Evolutionary conservation across 2,888 invertebrate genomes (phyloP).

Genomic region (Pseudococcus longispinus): DNA sequence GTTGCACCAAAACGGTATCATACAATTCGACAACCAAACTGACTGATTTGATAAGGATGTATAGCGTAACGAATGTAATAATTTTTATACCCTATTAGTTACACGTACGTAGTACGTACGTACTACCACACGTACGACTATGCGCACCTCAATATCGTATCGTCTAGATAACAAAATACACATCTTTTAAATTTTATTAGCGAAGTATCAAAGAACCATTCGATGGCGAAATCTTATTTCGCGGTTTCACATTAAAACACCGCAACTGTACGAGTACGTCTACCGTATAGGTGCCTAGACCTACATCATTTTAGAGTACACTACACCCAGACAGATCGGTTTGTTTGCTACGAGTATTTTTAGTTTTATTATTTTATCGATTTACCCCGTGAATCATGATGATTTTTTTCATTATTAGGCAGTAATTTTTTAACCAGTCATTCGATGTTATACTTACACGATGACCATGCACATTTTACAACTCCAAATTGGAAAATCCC

Average conservation of each 20-base stretch:
- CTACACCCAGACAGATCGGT: background rate
- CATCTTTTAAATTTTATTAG: background rate
- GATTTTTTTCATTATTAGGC: background rate
- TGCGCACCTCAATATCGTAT: background rate
- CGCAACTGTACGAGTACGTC: background rate
- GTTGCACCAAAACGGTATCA: background rate
- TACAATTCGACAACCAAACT: background rate
- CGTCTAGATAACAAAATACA: background rate
- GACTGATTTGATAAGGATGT: conserved; percentile 10
- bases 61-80: conserved; percentile 1
- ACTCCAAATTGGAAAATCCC: too few relatives aligned
- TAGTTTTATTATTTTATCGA: background rate
- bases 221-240: background rate
- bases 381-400: background rate
- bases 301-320: background rate
- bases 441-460: too few relatives aligned
- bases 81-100: conserved; percentile 12
- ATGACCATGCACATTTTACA: too few relatives aligned
- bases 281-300: too few relatives aligned
- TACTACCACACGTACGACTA: background rate
- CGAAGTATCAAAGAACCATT: background rate
- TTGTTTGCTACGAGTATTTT: background rate
- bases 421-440: too few relatives aligned
- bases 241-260: background rate
- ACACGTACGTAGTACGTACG: background rate